Percentiles rank a stretch among this genome's conserved stretches.
Conservation (phyloP, 2,797 vertebrate genomes). For the Uromys caudimaculatus region DNA sequence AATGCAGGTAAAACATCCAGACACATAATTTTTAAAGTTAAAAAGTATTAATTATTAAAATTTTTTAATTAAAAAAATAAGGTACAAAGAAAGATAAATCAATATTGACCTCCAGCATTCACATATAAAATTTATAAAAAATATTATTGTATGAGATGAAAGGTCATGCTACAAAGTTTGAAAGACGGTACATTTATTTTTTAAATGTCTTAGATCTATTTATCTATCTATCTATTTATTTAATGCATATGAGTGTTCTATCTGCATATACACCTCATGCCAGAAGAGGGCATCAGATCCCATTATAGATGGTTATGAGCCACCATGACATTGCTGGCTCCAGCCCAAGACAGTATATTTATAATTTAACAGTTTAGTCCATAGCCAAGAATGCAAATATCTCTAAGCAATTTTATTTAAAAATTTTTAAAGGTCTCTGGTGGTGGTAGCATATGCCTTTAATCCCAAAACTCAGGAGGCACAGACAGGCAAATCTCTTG, state of each 20-base stretch:
- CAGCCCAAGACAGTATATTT: background rate
- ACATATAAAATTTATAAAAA: background rate
- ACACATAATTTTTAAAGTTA: background rate
- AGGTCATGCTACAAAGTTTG: background rate
- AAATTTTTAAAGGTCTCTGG: background rate
- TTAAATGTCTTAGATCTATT: no score
- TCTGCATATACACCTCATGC: no score
- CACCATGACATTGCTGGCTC: no score
- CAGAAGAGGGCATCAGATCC: no score
- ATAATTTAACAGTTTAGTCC: background rate
- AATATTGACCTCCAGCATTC: background rate
- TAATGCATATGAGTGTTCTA: no score
- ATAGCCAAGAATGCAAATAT: slow-evolving; percentile 35
- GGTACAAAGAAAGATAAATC: background rate
- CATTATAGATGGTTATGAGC: no score
- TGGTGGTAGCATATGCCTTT: background rate
- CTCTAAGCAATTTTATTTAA: background rate
- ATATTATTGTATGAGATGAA: background rate
- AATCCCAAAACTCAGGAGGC: background rate
- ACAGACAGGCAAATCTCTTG: background rate
- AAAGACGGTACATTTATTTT: background rate
- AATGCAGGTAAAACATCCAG: background rate
- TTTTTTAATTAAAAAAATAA: background rate
- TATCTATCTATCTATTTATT: no score
- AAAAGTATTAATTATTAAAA: no score